These are phyloP conservation scores for Parambassis ranga DNA, from an alignment of 2,797 vertebrate genomes.

Conservation along the genomic window DNA sequence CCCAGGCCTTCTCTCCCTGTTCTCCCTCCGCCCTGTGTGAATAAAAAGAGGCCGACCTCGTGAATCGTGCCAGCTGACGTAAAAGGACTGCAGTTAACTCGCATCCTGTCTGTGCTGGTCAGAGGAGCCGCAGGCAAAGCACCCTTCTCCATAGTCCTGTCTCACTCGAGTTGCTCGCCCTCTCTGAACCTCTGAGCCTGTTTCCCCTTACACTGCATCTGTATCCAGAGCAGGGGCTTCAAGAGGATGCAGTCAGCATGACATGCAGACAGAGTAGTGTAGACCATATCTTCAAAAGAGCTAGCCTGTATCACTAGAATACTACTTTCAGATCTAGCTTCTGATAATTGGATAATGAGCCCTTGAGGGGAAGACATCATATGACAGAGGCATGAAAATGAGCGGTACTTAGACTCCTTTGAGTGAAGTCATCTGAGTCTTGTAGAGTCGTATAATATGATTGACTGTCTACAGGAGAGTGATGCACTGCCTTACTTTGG, in stretches of 20 bases:
- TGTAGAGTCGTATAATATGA: background rate
- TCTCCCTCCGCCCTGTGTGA: conserved; percentile 5
- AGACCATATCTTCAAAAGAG: conserved; percentile 21
- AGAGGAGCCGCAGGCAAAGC: conserved; percentile 49
- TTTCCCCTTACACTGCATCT: conserved; percentile 8
- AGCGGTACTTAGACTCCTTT: background rate
- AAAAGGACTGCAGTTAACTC: conserved; percentile 69
- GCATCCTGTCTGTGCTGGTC: conserved; percentile 68
- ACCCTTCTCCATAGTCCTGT: conserved; percentile 5
- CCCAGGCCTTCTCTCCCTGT: conserved; percentile 9
- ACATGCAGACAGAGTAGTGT: conserved; percentile 8
- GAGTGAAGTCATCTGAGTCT: conserved; percentile 52
- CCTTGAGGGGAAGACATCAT: conserved; percentile 22
- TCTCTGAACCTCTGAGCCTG: conserved; percentile 2
- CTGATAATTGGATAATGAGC: conserved; percentile 41
- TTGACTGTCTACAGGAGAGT: background rate
- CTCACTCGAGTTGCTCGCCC: conserved; percentile 7
- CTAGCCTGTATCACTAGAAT: background rate
- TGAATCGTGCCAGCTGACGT: conserved; percentile 66
- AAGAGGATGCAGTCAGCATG: conserved; percentile 19
- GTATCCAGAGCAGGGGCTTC: conserved; percentile 14
- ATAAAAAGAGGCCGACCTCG: conserved; percentile 55
- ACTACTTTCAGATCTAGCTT: conserved; percentile 15
- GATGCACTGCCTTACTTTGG: too few species aligned
- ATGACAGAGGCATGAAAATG: conserved; percentile 17